Conservation (phyloP, 92 coral and sea anemone genomes). For the Porites lobata region DNA sequence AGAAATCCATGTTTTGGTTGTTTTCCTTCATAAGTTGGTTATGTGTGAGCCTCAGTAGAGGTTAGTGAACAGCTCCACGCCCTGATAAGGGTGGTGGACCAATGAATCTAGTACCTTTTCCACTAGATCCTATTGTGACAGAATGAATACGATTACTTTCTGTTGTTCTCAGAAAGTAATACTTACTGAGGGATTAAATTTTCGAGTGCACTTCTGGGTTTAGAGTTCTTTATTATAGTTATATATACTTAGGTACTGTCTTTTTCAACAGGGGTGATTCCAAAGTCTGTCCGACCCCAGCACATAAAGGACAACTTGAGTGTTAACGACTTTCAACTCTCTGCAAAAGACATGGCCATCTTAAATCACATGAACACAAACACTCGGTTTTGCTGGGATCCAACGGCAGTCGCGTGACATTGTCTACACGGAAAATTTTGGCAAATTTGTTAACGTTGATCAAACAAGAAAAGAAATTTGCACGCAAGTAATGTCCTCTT, state of each 20-base stretch:
- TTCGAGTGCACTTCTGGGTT: no score
- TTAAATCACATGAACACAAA: conserved; percentile 68
- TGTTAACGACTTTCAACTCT: conserved; percentile 67
- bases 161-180: no score
- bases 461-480: background rate
- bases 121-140: no score
- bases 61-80: no score
- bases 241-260: background rate
- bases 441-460: background rate
- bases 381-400: conserved; percentile 90
- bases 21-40: no score
- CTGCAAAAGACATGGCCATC: conserved; percentile 70
- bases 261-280: conserved; percentile 75
- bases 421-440: no score
- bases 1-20: no score
- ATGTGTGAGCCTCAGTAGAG: no score
- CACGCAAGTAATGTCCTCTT: background rate
- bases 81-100: no score
- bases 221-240: background rate
- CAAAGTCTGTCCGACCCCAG: conserved; percentile 83
- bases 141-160: no score
- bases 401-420: conserved; percentile 66
- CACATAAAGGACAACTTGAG: conserved; percentile 80
- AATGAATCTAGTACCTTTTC: no score
- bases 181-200: no score